Evolutionary conservation across 1,140 invertebrate genomes (phyloP).

Genomic region (Cyclargus thomasi): DNA sequence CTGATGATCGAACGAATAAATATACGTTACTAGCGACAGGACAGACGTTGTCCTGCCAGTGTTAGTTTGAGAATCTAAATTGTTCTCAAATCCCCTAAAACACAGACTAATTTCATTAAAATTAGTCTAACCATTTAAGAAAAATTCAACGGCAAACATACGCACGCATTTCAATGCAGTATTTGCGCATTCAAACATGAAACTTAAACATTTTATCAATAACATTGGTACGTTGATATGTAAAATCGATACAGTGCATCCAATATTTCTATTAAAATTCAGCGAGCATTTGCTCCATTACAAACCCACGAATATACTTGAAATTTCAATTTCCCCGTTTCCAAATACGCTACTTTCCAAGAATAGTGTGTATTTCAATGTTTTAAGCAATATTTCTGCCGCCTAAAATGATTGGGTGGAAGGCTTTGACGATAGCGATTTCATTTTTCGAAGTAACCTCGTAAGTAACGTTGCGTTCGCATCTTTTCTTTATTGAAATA

Average conservation of each 20-base stretch:
- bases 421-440: conserved; percentile 40
- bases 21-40: no score
- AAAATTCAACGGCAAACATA: no score
- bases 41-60: no score
- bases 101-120: no score
- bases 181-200: neutral
- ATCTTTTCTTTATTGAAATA: conserved; percentile 22
- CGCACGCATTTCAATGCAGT: no score
- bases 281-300: conserved; percentile 16
- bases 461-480: conserved; percentile 31
- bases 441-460: conserved; percentile 47
- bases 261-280: conserved; percentile 16
- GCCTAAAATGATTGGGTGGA: conserved; percentile 38
- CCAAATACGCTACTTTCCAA: conserved; percentile 19
- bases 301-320: conserved; percentile 4
- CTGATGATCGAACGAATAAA: no score
- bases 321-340: conserved; percentile 18
- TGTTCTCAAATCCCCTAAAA: no score
- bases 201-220: conserved; percentile 4
- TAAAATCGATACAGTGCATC: conserved; percentile 10
- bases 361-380: conserved; percentile 24
- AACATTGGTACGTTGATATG: neutral
- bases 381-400: conserved; percentile 36
- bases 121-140: no score
- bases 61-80: no score